These are phyloP conservation scores for Cephus spinipes DNA, from an alignment of 2,888 invertebrate species.

Conservation along the genomic window DNA sequence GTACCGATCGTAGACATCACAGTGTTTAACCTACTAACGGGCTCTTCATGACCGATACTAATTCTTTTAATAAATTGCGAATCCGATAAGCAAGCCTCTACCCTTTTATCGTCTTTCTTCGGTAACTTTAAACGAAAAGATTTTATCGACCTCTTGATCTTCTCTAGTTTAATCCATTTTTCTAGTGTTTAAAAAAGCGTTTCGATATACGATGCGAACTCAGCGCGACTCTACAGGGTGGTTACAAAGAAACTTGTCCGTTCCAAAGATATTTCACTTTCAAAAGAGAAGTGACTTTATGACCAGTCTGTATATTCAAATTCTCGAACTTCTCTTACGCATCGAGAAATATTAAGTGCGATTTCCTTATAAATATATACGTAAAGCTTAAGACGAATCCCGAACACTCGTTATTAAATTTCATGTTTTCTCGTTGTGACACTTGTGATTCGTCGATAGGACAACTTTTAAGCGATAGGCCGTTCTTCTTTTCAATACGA, in stretches of 20 bases:
- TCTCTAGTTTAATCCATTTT: neutral
- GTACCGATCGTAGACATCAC: conserved; percentile 24
- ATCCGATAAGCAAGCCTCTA: neutral
- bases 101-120: neutral
- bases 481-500: neutral
- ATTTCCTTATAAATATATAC: neutral
- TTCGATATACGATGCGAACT: neutral
- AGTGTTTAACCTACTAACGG: neutral
- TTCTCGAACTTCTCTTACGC: too few species aligned
- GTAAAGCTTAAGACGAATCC: neutral
- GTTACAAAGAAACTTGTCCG: neutral
- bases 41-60: neutral
- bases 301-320: neutral
- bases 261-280: neutral
- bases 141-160: neutral
- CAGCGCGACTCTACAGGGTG: neutral
- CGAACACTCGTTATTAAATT: neutral
- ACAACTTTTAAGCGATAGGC: neutral
- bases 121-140: neutral
- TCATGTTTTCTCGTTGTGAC: neutral
- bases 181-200: neutral
- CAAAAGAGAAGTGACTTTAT: neutral
- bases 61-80: neutral
- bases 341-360: neutral
- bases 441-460: neutral